Base-by-base conservation (phyloP, 1,140 invertebrate genomes). In the Conus betulinus region DNA sequence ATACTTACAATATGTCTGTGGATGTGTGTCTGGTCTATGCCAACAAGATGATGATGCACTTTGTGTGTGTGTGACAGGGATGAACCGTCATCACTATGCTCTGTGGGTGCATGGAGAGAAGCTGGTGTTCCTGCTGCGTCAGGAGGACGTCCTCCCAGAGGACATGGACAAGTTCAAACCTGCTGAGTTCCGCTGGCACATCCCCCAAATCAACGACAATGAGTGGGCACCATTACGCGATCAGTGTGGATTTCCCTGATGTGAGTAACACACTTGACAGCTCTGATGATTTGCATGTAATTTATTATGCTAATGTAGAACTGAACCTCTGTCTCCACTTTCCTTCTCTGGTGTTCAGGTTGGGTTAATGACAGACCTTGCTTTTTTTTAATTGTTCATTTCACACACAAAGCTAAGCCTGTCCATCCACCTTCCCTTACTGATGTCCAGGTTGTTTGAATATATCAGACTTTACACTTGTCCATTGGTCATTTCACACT, bases 71-170 rank as follows among this genome's bases (percentile, higher is more conserved):
- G 5, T 96, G 89, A 94, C 97, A 98, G 98, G 96, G 51, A 99
- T 99, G 98, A 99, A 99, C 95, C 97, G 99, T 71, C 99, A 99
- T 95, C 99, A 99, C 96, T 99, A 99, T 95, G 98, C 98, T 10
- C 95, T 99, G 90, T 99, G 99, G 96, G 97, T 99, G 1, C 97
- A 99, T 87, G 99, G 99, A 95, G 99, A 99, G 95, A 97, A 98
- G 20, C 96, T 99, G 90, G 99, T 99, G 91, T 96, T 99, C 74
- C 96, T 99, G 84, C 95, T 99, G 90, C 96, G 99, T 53, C 97
- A 98, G 86, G 99, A 99, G 95, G 98, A 98, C 94, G 97, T 98
- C 93, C 97, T 98, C 17, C 95, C 95, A n/a, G 97, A 98, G 93
- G 98, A 99, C 93, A 96, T 98, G 57, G 98, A 99, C 94, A 98